Base-by-base conservation (phyloP, 2,888 invertebrate species). In the Portevinia maculata region DNA sequence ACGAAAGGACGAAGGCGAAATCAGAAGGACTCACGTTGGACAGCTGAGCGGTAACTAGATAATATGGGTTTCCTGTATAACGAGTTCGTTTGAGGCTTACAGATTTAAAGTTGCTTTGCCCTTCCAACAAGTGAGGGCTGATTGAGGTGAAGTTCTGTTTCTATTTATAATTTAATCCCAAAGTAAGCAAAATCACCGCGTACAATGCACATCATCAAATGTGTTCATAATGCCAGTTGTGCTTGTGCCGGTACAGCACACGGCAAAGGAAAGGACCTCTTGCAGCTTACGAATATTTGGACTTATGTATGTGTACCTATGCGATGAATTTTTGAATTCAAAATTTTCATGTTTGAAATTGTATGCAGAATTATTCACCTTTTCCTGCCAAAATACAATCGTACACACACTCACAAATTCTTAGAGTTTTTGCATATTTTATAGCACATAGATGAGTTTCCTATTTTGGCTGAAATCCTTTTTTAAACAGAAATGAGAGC, bases 291-390 rank as follows among this genome's bases (percentile, higher is more conserved):
- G 21, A 21, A 1, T 11, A 9, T 24, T 11, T n/a, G n/a, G n/a
- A n/a, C n/a, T 24, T 6, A 8, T 50, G 13, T 1, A 3, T 28
- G 13, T 28, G 28, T 30, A 30, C 30, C 15, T 6, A 13, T 41
- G 39, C 1, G 13, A 24, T 3, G 24, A 5, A 24, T 44, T 50
- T 19, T 41, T 41, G 55, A 34, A 41, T 48, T 34, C 30, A 46
- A n/a, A n/a, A 57, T 64, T 73, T 84, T 64, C 52, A 69, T 69
- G 73, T 74, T 44, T 67, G 46, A 83, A 85, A 85, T 84, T 79
- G 60, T 83, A 85, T 85, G 85, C 84, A 84, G 83, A 85, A 84
- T 85, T 84, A 85, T 85, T 83, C 84, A 85, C 60, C 52, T 74
- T n/a, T n/a, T 84, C 55, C 62, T 57, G 55, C 55, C 24, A 60